Evolutionary conservation across 2,888 invertebrate genomes (phyloP).

Genomic region (Pyrochroa serraticornis): DNA sequence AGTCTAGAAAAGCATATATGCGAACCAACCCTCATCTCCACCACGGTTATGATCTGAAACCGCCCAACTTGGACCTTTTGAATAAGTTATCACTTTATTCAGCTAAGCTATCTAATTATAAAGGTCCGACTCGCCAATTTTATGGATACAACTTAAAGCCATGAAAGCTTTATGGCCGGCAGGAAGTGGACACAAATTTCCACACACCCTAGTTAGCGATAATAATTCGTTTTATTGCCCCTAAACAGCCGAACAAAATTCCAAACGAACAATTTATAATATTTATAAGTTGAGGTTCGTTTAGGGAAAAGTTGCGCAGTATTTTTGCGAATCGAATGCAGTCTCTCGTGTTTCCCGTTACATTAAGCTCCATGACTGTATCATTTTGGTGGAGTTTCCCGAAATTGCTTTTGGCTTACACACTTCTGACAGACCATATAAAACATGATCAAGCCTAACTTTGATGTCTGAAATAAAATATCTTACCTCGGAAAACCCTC

Average conservation of each 20-base stretch:
- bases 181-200: no score
- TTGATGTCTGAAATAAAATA: constrained; percentile 39
- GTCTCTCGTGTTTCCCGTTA: background rate
- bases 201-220: no score
- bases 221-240: no score
- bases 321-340: no score
- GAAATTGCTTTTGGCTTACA: constrained; percentile 9
- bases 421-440: constrained; percentile 30
- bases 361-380: background rate
- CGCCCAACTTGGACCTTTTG: constrained; percentile 5
- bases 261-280: no score
- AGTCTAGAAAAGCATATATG: constrained; percentile 36
- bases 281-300: no score
- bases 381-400: background rate
- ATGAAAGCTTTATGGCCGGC: no score
- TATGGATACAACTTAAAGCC: no score
- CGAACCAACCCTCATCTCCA: constrained; percentile 21
- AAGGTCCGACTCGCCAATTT: constrained; percentile 1
- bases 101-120: constrained; percentile 10
- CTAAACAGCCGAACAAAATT: no score
- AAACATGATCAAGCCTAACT: constrained; percentile 36
- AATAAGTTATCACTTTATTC: constrained; percentile 14
- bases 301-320: no score
- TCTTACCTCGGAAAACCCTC: constrained; percentile 31
- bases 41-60: constrained; percentile 15